These are phyloP conservation scores for Ficedula albicollis DNA, from an alignment of 2,797 vertebrate species.

Conservation along the genomic window DNA sequence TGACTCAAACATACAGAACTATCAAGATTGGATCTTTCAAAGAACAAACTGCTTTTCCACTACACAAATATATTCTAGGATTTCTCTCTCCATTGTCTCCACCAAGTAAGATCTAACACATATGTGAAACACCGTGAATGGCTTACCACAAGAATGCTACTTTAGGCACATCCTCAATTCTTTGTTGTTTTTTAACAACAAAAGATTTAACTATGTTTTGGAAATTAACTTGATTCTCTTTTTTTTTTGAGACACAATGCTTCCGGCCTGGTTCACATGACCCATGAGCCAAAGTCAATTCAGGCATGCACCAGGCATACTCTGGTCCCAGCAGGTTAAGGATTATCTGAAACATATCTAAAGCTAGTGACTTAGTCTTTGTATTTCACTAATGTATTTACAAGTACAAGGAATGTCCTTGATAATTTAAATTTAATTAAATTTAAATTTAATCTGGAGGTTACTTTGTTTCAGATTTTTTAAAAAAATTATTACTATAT, in stretches of 20 bases:
- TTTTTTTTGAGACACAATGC: neutral
- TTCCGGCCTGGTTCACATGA: accelerated
- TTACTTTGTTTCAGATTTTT: neutral
- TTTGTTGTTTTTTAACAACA: neutral
- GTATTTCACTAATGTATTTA: neutral
- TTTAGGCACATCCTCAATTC: neutral
- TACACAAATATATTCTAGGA: neutral
- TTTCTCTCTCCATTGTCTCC: neutral
- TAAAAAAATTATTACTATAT: neutral
- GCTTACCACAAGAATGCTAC: neutral
- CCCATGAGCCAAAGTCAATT: neutral
- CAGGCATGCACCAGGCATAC: neutral
- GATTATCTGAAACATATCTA: neutral
- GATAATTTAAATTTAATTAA: neutral
- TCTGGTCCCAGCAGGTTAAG: neutral
- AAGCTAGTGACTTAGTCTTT: neutral
- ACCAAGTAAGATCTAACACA: neutral
- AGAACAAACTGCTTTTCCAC: neutral
- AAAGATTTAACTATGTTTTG: neutral
- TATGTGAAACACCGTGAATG: accelerated
- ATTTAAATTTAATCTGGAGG: accelerated
- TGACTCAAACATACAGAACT: neutral
- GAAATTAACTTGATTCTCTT: neutral
- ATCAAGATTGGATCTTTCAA: neutral
- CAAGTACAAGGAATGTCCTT: neutral